Conservation (phyloP, 2,888 invertebrate genomes). For the Pristionchus fissidentatus region DNA sequence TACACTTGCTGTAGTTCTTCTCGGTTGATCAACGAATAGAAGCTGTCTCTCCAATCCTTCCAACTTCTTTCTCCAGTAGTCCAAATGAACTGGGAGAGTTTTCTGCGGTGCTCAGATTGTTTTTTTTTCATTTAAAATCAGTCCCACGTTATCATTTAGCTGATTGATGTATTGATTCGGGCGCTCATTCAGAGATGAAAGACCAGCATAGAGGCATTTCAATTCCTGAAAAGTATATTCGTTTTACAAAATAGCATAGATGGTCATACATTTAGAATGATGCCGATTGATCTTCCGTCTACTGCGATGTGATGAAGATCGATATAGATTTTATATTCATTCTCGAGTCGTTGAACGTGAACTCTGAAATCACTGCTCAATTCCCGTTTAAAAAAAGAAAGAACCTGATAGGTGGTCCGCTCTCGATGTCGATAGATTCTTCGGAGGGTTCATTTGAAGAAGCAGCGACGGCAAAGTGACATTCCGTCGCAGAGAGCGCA, state of each 20-base stretch:
- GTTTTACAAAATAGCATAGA: too few species aligned
- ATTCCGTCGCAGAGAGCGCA: conserved; percentile 8
- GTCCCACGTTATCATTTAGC: neutral
- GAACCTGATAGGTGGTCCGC: neutral
- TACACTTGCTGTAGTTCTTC: neutral
- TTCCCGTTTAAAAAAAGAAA: neutral
- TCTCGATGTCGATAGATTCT: conserved; percentile 5
- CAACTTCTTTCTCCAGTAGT: conserved; percentile 21
- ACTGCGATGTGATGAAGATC: conserved; percentile 39
- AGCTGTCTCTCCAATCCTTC: neutral
- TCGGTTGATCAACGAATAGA: neutral
- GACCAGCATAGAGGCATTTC: neutral
- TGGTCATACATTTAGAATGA: neutral
- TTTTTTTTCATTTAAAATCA: neutral
- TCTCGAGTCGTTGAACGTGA: neutral
- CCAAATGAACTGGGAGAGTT: neutral
- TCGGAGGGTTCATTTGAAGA: neutral
- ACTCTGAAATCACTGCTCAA: neutral
- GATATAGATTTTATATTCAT: neutral
- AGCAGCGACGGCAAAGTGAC: neutral
- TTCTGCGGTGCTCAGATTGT: neutral
- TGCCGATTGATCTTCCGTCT: conserved; percentile 12
- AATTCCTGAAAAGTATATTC: neutral
- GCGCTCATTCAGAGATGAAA: neutral
- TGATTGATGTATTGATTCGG: conserved; percentile 4